Conservation (phyloP, 2,888 invertebrate species). For the Agrotis segetum region DNA sequence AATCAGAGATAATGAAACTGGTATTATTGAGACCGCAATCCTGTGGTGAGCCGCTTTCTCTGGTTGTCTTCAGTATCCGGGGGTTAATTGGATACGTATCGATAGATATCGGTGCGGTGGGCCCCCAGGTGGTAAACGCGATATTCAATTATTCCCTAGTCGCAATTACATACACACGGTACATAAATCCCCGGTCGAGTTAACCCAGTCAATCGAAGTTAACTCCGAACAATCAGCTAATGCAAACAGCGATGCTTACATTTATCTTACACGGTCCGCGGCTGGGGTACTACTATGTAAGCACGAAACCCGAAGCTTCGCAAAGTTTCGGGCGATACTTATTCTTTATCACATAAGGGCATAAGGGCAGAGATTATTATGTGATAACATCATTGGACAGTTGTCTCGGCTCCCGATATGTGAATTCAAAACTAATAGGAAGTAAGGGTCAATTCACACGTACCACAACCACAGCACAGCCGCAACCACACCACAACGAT, state of each 20-base stretch:
- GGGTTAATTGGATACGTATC: constrained; percentile 78
- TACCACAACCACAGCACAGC: no score
- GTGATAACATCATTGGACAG: no score
- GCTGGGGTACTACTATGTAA: no score
- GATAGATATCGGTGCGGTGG: constrained; percentile 68
- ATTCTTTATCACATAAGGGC: no score
- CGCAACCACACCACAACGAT: no score
- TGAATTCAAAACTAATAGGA: no score
- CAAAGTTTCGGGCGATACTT: no score
- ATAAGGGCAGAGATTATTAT: no score
- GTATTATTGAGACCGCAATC: constrained; percentile 69
- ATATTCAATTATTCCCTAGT: constrained; percentile 79
- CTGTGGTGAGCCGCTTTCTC: constrained; percentile 62
- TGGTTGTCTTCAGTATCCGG: constrained; percentile 61
- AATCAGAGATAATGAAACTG: constrained; percentile 73
- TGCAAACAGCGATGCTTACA: constrained; percentile 73
- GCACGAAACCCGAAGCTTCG: no score
- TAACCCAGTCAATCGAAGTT: constrained; percentile 73
- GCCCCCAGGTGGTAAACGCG: constrained; percentile 71
- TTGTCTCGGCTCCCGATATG: no score
- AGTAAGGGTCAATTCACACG: no score
- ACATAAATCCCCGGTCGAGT: constrained; percentile 56
- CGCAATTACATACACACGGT: constrained; percentile 67
- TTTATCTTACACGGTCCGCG: constrained; percentile 55
- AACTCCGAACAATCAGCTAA: constrained; percentile 81